Percentiles rank a stretch among this genome's conserved stretches.
Evolutionary conservation across 2,113 vertebrate genomes (phyloP).

Genomic region (Vidua chalybeata): DNA sequence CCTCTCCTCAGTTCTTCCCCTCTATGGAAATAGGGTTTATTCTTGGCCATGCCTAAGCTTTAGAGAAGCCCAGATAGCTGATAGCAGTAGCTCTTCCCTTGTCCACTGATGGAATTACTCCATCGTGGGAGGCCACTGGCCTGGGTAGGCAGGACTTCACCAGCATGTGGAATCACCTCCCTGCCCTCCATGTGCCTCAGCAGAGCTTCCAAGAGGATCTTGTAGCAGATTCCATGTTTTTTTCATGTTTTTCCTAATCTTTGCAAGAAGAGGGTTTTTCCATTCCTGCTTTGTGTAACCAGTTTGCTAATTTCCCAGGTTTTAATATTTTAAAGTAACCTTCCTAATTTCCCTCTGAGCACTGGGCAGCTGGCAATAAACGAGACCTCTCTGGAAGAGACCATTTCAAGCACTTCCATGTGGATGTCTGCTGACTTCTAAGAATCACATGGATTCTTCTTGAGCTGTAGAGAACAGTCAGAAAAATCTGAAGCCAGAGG

Average conservation of each 20-base stretch:
- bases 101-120: not conserved
- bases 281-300: not conserved
- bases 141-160: not conserved
- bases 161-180: not conserved
- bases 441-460: not conserved
- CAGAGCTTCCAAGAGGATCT: not conserved
- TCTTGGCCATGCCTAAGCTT: not conserved
- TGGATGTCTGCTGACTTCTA: not conserved
- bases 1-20: not conserved
- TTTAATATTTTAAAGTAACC: conserved; percentile 19
- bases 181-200: not conserved
- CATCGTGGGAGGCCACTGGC: not conserved
- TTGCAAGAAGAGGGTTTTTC: not conserved
- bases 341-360: not conserved
- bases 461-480: not conserved
- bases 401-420: not conserved
- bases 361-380: not conserved
- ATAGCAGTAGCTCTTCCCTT: not conserved
- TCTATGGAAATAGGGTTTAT: not conserved
- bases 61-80: not conserved
- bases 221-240: conserved; percentile 7
- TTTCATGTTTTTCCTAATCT: not conserved
- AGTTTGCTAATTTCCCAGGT: conserved; percentile 26
- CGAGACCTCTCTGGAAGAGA: not conserved
- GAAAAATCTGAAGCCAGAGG: not conserved